Conservation (phyloP, 2,888 invertebrate species). For the Pyrocoelia pectoralis region DNA sequence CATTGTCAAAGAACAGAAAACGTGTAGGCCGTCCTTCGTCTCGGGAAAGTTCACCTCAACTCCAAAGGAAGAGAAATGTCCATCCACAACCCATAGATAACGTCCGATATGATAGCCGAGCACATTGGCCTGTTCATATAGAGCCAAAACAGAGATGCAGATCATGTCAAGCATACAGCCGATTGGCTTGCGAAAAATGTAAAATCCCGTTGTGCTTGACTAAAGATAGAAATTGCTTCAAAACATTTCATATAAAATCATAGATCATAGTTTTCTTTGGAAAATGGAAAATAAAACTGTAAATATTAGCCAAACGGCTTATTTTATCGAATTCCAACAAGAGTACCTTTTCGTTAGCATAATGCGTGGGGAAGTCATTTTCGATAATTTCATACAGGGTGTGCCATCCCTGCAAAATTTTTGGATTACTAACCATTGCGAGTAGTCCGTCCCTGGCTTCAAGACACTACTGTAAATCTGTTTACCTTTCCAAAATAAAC, state of each 20-base stretch:
- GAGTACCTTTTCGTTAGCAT: too few relatives aligned
- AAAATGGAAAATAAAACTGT: too few relatives aligned
- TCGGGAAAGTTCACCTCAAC: neutral
- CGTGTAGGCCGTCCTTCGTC: neutral
- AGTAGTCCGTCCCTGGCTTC: too few relatives aligned
- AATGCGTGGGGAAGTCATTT: too few relatives aligned
- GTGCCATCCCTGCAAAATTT: too few relatives aligned
- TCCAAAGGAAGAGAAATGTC: neutral
- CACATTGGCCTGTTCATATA: conserved; percentile 13
- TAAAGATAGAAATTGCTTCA: conserved; percentile 14
- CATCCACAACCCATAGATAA: conserved; percentile 10
- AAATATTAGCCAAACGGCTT: too few relatives aligned
- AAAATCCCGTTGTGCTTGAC: conserved; percentile 15
- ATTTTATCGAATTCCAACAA: too few relatives aligned
- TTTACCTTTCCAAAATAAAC: too few relatives aligned
- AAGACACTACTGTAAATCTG: too few relatives aligned
- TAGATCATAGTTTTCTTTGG: too few relatives aligned
- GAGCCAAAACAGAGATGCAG: conserved; percentile 18
- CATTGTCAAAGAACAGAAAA: neutral
- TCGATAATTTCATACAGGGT: too few relatives aligned
- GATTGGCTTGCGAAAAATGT: conserved; percentile 17
- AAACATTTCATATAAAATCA: neutral
- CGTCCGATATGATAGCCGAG: conserved; percentile 9
- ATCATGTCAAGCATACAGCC: conserved; percentile 9
- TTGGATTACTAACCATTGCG: too few relatives aligned